phyloP scores from a whole-genome alignment of 2,113 vertebrate species.

The Corynorhinus townsendii region DNA sequence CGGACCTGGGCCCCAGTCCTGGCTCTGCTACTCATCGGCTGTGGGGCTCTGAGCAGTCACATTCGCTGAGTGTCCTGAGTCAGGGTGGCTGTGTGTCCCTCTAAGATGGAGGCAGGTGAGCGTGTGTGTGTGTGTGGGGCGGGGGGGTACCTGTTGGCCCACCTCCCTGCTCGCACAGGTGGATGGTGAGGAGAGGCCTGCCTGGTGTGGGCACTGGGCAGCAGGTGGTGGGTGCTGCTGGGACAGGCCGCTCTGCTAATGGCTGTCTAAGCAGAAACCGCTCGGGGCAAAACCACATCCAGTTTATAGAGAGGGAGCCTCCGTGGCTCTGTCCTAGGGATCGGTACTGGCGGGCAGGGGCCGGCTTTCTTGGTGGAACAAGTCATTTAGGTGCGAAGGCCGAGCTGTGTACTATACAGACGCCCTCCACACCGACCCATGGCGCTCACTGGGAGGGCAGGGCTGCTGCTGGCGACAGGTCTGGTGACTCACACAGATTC shows the following conservation, averaged over 20 bases:
- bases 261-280: constrained; percentile 8
- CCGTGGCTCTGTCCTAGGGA: neutral
- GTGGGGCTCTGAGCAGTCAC: neutral
- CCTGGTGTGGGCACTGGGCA: neutral
- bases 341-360: neutral
- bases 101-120: neutral
- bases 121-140: rapidly evolving
- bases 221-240: neutral
- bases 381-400: neutral
- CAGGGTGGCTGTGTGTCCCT: neutral
- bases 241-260: neutral
- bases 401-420: neutral
- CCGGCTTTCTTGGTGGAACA: neutral
- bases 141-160: neutral
- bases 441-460: neutral
- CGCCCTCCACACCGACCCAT: neutral
- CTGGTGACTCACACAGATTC: neutral
- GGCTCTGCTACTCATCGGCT: neutral
- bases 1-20: neutral
- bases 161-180: neutral
- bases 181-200: constrained; percentile 58
- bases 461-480: neutral
- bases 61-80: too few species aligned
- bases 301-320: neutral
- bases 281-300: neutral